These are phyloP conservation scores for Caenorhabditis angaria DNA, from an alignment of 2,888 invertebrate species.

Conservation along the genomic window DNA sequence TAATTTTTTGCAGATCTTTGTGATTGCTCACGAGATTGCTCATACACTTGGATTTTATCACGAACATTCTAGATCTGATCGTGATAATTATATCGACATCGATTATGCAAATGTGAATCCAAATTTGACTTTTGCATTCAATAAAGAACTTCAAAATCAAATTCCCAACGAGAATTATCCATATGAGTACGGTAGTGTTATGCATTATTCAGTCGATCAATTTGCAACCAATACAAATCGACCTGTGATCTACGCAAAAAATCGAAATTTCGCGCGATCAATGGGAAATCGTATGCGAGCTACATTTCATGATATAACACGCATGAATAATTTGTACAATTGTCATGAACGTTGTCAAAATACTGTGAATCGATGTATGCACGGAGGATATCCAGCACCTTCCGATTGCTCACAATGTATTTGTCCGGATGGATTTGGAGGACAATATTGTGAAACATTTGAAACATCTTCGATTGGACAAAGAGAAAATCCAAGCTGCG, in stretches of 20 bases:
- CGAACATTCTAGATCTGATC: constrained; percentile 52
- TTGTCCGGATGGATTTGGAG: constrained; percentile 64
- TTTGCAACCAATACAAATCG: constrained; percentile 39
- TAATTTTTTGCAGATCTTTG: constrained; percentile 35
- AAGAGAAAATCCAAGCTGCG: constrained; percentile 25
- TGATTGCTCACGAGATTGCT: constrained; percentile 52
- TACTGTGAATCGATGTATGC: constrained; percentile 36
- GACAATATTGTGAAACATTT: constrained; percentile 52
- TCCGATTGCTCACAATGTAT: constrained; percentile 59
- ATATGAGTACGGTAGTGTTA: constrained; percentile 57
- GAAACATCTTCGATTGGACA: constrained; percentile 51
- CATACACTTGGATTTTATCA: constrained; percentile 58
- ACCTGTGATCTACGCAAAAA: constrained; percentile 44
- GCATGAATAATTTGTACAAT: constrained; percentile 49
- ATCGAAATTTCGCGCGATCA: constrained; percentile 35
- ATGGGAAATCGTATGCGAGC: constrained; percentile 56
- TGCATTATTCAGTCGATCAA: constrained; percentile 54
- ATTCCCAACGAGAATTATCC: constrained; percentile 9
- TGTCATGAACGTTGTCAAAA: constrained; percentile 44
- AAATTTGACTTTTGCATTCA: constrained; percentile 39
- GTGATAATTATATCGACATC: constrained; percentile 48
- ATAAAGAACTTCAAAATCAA: constrained; percentile 19
- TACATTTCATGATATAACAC: constrained; percentile 48
- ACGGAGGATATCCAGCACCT: constrained; percentile 56
- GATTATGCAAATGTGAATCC: constrained; percentile 44